phyloP scores from a whole-genome alignment of 2,797 vertebrate species.

The Fratercula arctica region DNA sequence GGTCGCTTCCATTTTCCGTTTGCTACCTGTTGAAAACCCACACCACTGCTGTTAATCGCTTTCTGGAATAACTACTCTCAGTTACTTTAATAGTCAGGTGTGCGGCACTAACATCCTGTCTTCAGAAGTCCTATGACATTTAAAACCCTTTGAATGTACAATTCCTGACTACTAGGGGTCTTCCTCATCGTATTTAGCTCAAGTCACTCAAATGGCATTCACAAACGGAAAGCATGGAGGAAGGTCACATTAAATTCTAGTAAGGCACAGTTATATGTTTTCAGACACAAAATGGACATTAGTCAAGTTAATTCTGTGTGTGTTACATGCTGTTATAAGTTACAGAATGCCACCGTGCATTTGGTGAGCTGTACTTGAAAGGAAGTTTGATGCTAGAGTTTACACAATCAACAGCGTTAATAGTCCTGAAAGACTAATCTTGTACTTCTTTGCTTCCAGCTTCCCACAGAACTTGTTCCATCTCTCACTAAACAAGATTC shows the following conservation, averaged over 20 bases:
- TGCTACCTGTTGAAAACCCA: constrained; percentile 82
- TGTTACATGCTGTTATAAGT: not conserved
- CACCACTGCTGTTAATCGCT: not conserved
- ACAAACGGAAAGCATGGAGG: not conserved
- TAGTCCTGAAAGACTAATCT: not conserved
- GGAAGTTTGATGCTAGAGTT: not conserved
- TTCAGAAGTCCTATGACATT: not conserved
- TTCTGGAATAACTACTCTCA: not conserved
- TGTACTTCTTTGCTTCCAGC: constrained; percentile 8
- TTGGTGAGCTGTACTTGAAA: not conserved
- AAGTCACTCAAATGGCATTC: not conserved
- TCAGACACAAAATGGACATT: not conserved
- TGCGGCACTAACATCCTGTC: not conserved
- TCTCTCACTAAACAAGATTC: constrained; percentile 19
- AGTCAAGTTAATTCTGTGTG: not conserved
- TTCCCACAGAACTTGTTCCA: constrained; percentile 40
- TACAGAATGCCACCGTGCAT: not conserved
- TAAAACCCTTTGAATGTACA: not conserved
- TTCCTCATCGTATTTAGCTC: not conserved
- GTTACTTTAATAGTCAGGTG: not conserved
- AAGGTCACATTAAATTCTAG: not conserved
- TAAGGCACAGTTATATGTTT: not conserved
- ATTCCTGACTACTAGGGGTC: not conserved
- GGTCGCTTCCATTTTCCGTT: constrained; percentile 94
- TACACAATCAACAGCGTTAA: not conserved